Base-by-base conservation (phyloP, 2,113 vertebrate genomes). In the Bostrychus sinensis region DNA sequence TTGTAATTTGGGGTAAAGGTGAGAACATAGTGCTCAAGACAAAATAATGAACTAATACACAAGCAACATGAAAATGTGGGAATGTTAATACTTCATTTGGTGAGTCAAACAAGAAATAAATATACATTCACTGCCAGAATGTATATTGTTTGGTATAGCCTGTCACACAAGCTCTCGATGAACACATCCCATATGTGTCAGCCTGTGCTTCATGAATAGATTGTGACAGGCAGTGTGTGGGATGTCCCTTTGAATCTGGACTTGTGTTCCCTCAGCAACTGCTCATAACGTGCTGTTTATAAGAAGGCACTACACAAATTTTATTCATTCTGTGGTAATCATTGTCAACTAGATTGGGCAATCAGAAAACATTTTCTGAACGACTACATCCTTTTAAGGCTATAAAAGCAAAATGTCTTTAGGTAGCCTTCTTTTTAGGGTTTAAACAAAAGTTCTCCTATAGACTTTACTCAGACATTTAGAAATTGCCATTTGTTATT, bases 241-340 rank as follows among this genome's bases (percentile, higher is more conserved):
- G 88, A 84, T 73, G 83, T 70, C 70, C 66, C 54, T 87, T 87
- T 85, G 71, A 80, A 82, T 78, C 46, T 77, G 70, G 72, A 80
- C 65, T 62, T 68, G 66, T 73, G 19, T 82, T 81, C 53, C 66
- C 51, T 64, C 50, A 67, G 63, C 58, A 85, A 72, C 70, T 12
- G 53, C 72, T 78, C 75, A 77, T 75, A 61, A 72, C 26, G 54
- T 45, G 59, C 48, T 41, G 72, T 63, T 23, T 48, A 74, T 51
- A 43, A 56, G 66, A 79, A 73, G 62, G 56, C 14, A 56, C 19
- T 7, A 32, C 22, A 38, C 19, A 41, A 56, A 53, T 68, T 59
- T 62, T 2, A 39, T 62, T 20, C 25, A 30, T n/a, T 14, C 26
- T 25, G 16, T 30, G 7, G 25, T 5, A n/a, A 28, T 50, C 6